A percentile compares a stretch with the other conserved stretches of the same genome.
Conservation (phyloP, 1,140 invertebrate species). For the Pygmarrhopalites habei region DNA sequence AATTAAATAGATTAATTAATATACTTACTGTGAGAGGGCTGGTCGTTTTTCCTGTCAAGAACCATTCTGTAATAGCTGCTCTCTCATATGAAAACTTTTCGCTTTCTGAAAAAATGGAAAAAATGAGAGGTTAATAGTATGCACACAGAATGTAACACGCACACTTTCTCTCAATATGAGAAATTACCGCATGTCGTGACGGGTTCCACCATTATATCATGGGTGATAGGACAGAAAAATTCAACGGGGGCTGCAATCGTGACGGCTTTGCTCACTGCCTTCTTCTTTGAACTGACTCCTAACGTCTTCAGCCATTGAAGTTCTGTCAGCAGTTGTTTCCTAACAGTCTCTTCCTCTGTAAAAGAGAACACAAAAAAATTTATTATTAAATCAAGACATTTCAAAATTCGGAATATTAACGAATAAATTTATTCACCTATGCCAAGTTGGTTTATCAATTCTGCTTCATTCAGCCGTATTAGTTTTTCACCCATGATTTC, state of each 20-base stretch:
- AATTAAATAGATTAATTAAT: no score
- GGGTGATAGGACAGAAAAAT: slow-evolving; percentile 73
- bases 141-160: no score
- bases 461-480: slow-evolving; percentile 49
- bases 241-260: slow-evolving; percentile 52
- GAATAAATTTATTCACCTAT: slow-evolving; percentile 45
- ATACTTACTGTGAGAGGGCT: slow-evolving; percentile 76
- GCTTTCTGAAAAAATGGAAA: no score
- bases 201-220: slow-evolving; percentile 69
- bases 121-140: no score
- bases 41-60: slow-evolving; percentile 59
- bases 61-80: slow-evolving; percentile 64
- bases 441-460: slow-evolving; percentile 49
- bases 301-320: slow-evolving; percentile 49
- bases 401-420: background rate
- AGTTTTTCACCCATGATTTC: slow-evolving; percentile 55
- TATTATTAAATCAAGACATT: background rate
- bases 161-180: no score
- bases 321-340: slow-evolving; percentile 41
- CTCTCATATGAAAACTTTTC: slow-evolving; percentile 69
- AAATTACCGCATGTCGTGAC: slow-evolving; percentile 59
- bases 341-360: slow-evolving; percentile 41
- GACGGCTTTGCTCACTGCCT: slow-evolving; percentile 9
- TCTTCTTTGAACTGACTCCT: slow-evolving; percentile 32
- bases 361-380: slow-evolving; percentile 3